Evolutionary conservation across 2,113 vertebrate species (phyloP).

Genomic region (Bucco capensis): DNA sequence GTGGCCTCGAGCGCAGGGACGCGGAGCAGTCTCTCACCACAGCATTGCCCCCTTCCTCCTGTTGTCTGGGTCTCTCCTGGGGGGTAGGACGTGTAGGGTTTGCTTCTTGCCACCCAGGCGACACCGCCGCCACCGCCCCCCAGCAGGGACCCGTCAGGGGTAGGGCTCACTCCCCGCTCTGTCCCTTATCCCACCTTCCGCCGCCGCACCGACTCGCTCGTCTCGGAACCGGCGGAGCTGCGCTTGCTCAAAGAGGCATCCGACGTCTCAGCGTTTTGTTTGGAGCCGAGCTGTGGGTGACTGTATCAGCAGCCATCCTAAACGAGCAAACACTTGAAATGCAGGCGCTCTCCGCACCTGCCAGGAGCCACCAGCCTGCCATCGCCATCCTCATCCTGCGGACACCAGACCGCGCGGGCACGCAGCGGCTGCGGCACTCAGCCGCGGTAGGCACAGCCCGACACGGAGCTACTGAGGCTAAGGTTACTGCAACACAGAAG

Average conservation of each 20-base stretch:
- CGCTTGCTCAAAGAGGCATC: not conserved
- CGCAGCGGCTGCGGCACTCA: rapidly evolving
- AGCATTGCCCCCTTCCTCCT: not conserved
- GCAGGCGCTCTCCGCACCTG: not conserved
- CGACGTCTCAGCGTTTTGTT: too few relatives aligned
- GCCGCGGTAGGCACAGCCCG: not conserved
- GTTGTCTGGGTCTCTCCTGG: not conserved
- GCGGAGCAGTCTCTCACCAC: not conserved
- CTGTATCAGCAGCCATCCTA: not conserved
- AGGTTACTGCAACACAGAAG: not conserved
- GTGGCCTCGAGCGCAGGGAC: not conserved
- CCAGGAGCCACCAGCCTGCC: not conserved
- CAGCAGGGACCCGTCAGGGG: not conserved
- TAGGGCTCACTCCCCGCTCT: not conserved
- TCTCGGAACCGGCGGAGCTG: too few relatives aligned
- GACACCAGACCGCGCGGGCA: not conserved
- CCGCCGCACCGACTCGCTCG: not conserved
- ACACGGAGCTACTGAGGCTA: not conserved
- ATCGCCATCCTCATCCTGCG: not conserved
- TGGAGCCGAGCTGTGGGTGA: rapidly evolving
- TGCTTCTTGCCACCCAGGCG: not conserved
- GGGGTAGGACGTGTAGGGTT: too few relatives aligned
- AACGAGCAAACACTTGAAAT: not conserved
- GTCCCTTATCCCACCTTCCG: too few relatives aligned
- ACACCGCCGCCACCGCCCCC: not conserved